These are phyloP conservation scores for Hippoglossus hippoglossus DNA, from an alignment of 2,797 vertebrate species.

Conservation along the genomic window DNA sequence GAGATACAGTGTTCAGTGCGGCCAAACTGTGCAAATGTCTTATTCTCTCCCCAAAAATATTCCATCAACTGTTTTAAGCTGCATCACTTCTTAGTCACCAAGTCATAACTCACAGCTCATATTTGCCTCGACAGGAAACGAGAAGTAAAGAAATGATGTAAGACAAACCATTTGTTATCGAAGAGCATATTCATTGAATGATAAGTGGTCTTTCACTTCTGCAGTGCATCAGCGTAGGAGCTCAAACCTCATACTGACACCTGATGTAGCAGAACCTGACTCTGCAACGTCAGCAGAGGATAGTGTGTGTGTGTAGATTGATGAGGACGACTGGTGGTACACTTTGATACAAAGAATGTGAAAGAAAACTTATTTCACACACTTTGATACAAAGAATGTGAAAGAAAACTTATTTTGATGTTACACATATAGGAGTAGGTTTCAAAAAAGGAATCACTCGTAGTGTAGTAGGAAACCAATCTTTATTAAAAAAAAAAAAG, in stretches of 20 bases:
- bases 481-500: constrained; percentile 71
- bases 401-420: background rate
- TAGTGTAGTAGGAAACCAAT: constrained; percentile 66
- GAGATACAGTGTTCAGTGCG: no score
- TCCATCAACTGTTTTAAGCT: background rate
- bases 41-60: no score
- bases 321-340: background rate
- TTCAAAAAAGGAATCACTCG: background rate
- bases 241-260: constrained; percentile 15
- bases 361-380: background rate
- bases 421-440: background rate
- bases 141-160: constrained; percentile 17
- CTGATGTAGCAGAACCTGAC: constrained; percentile 22
- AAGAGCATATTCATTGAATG: constrained; percentile 6
- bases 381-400: background rate
- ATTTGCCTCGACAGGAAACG: background rate
- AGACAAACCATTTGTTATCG: constrained; percentile 24
- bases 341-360: background rate
- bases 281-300: constrained; percentile 25
- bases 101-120: constrained; percentile 10
- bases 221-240: constrained; percentile 10
- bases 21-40: no score
- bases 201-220: constrained; percentile 26
- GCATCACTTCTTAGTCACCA: background rate
- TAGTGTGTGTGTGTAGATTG: background rate